Evolutionary conservation across 2,797 vertebrate genomes (phyloP).

Genomic region (Atherinosoma microstoma): DNA sequence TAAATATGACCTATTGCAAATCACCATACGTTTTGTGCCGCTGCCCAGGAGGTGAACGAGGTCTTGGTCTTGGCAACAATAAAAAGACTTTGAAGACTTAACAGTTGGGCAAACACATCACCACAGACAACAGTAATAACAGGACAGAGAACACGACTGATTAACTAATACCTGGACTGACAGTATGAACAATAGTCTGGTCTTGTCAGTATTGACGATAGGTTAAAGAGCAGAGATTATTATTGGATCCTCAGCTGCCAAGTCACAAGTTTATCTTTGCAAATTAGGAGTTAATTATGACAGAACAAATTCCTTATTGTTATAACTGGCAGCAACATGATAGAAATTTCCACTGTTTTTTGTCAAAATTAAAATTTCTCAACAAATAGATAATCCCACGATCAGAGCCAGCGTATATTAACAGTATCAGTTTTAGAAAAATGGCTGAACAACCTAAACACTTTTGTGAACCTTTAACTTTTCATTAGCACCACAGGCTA

Average conservation of each 20-base stretch:
- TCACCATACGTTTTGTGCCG: slow-evolving; percentile 46
- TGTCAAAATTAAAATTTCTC: neutral
- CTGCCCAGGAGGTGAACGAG: slow-evolving; percentile 49
- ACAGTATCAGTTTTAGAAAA: neutral
- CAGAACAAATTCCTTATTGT: slow-evolving; percentile 2
- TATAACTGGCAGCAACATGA: neutral
- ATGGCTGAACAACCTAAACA: neutral
- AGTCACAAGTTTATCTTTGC: neutral
- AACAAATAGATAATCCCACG: neutral
- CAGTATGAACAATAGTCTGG: slow-evolving; percentile 9
- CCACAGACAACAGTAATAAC: slow-evolving; percentile 21
- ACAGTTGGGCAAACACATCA: slow-evolving; percentile 30
- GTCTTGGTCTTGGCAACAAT: slow-evolving; percentile 41
- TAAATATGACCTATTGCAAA: slow-evolving; percentile 37
- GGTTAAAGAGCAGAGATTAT: neutral
- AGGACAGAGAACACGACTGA: slow-evolving; percentile 21
- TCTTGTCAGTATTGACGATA: slow-evolving; percentile 8
- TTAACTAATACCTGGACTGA: slow-evolving; percentile 22
- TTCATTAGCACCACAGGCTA: too few species aligned
- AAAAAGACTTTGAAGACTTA: slow-evolving; percentile 48
- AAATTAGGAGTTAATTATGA: slow-evolving; percentile 6
- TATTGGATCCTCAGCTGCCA: neutral
- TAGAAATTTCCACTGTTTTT: neutral
- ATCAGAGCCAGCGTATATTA: too few species aligned
- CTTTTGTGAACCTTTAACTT: too few species aligned